phyloP scores from a whole-genome alignment of 2,113 vertebrate species.

The Macquaria australasica region DNA sequence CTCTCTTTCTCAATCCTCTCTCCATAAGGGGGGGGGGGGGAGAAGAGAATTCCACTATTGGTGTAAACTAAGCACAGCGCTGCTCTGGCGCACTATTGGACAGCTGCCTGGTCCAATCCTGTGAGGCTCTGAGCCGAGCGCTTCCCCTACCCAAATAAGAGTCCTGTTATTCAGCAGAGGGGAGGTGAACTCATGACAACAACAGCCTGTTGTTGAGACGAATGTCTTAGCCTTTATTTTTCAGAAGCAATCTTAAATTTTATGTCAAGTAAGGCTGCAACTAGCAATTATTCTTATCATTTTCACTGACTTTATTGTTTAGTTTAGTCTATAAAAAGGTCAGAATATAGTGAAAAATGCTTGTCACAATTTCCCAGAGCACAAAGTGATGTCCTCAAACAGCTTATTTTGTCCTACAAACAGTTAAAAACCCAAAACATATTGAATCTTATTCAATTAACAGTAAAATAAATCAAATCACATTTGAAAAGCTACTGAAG shows the following conservation, averaged over 20 bases:
- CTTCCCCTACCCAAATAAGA: constrained; percentile 74
- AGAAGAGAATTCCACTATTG: constrained; percentile 81
- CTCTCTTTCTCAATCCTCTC: constrained; percentile 78
- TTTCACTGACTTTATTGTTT: not conserved
- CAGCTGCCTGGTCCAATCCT: constrained; percentile 79
- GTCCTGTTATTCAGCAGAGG: constrained; percentile 55
- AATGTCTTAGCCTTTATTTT: constrained; percentile 2
- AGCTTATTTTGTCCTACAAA: not conserved
- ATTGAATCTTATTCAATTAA: not conserved
- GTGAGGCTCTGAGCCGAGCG: constrained; percentile 48
- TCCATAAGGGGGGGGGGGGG: constrained; percentile 57
- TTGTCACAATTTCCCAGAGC: too few species aligned
- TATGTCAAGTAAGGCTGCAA: too few species aligned
- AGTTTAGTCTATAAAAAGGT: not conserved
- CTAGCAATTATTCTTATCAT: not conserved
- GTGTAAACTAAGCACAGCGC: constrained; percentile 80
- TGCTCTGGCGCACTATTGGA: constrained; percentile 78
- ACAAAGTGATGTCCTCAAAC: too few species aligned
- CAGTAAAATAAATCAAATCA: not conserved
- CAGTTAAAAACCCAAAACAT: not conserved
- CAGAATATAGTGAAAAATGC: not conserved
- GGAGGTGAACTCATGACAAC: constrained; percentile 55
- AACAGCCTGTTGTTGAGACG: constrained; percentile 57
- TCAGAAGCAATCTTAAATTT: not conserved
- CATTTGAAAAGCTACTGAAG: not conserved